phyloP scores from a whole-genome alignment of 30 jellyfish, hydroid and myxozoan genomes.

The Phacellophora camtschatica region DNA sequence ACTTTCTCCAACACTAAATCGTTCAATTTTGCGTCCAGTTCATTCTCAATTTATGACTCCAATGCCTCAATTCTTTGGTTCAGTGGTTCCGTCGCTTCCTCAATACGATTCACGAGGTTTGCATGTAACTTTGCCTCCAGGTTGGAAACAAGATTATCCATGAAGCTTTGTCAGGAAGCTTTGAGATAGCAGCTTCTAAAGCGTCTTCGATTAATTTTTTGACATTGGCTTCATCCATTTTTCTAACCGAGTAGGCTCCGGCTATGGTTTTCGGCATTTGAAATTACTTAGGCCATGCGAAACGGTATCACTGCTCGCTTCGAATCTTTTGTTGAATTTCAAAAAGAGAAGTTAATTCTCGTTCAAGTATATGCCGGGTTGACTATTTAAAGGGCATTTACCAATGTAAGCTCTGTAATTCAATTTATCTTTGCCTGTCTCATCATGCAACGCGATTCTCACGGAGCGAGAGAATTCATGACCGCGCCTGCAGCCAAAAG shows the following conservation, averaged over 20 bases:
- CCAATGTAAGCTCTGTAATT: neutral
- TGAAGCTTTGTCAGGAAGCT: slow-evolving; percentile 15
- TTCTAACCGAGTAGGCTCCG: neutral
- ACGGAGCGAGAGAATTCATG: slow-evolving; percentile 13
- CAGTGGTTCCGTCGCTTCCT: slow-evolving; percentile 25
- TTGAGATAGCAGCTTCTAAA: neutral
- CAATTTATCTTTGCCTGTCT: neutral
- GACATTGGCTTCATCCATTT: neutral
- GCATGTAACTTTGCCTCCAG: neutral
- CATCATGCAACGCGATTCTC: neutral
- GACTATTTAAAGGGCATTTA: neutral
- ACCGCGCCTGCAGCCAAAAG: neutral
- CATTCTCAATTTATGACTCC: neutral
- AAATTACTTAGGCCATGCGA: neutral
- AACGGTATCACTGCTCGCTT: neutral
- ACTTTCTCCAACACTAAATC: neutral
- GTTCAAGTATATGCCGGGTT: neutral
- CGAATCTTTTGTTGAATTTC: neutral
- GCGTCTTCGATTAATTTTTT: neutral
- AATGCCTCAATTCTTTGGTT: neutral
- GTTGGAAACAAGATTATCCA: slow-evolving; percentile 4
- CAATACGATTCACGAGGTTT: neutral
- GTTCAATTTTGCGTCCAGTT: slow-evolving; percentile 1
- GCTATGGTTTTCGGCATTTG: neutral
- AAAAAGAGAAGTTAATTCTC: neutral